Base-by-base conservation (phyloP, 2,888 invertebrate species). In the Habrosyne pyritoides region DNA sequence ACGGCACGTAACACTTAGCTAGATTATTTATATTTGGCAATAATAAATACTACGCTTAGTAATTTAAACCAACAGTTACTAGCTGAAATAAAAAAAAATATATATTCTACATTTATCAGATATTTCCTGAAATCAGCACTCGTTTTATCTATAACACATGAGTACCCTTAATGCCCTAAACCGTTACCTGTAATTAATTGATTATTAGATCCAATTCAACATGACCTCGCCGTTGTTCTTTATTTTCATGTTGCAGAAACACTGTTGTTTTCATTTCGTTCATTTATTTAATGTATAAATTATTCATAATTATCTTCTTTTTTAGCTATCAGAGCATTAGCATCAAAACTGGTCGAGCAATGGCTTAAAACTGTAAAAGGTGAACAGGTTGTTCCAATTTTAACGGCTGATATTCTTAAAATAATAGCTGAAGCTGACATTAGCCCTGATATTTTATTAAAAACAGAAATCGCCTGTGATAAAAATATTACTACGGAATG, bases 321-420 rank as follows among this genome's bases (percentile, higher is more conserved):
- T 53, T 71, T 89, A 97, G 97, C 94, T 78, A 96, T 97, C 56
- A 94, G 96, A 78, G 94, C 94, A 56, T 89, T 97, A 71, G 97
- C 98, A 12, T 94, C 95, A 56, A 95, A 96, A 73, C 93, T 98
- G 57, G 98, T 98, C 26, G 97, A 97, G 77, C 96, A 96, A 80
- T 98, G 98, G 98, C 93, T 98, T 71, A 96, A 96, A 84, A 96
- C 97, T 56, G 97, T 98, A 1, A 97, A 98, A 84, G 96, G 95
- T 59, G 95, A 96, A 86, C 92, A 94, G 57, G 93, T 94, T 26
- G 84, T 91, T 53, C 91, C 89, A 53, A 72, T 92, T 57, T 72
- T 73, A 62, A 63, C 84, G 63, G 58, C 73, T 58, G 87, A 93
- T 59, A 87, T 93, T 69, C 77, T 88, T 50, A 77, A 87, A 69